Conservation (phyloP, 2,113 vertebrate genomes). For the Microcebus griseorufus region DNA sequence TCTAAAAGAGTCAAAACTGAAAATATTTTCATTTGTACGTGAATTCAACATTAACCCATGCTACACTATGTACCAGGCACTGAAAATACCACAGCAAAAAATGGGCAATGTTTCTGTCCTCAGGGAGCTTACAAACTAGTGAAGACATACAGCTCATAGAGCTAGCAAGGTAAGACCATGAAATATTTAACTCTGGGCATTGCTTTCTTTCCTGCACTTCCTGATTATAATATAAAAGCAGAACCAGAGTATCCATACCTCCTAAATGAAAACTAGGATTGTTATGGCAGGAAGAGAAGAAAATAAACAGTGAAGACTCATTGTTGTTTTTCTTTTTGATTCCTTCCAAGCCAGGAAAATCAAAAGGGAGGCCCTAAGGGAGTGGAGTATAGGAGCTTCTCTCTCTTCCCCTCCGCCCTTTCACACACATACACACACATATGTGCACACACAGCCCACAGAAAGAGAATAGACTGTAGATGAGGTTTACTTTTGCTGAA, state of each 20-base stretch:
- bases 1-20: not conserved
- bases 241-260: not conserved
- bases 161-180: not conserved
- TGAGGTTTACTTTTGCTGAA: not conserved
- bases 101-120: not conserved
- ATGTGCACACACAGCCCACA: not conserved
- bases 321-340: not conserved
- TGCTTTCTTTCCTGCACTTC: not conserved
- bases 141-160: not conserved
- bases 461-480: not conserved
- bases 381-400: not conserved
- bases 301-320: not conserved
- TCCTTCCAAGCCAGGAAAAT: not conserved
- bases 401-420: too few species aligned
- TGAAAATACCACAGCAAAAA: not conserved
- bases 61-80: not conserved
- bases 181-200: not conserved
- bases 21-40: not conserved
- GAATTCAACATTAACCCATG: not conserved
- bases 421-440: not conserved
- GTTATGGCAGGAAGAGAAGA: not conserved
- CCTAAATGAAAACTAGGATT: not conserved
- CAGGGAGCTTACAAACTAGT: not conserved
- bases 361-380: not conserved
- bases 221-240: not conserved